phyloP scores from a whole-genome alignment of 2,888 invertebrate species.

The Lysandra coridon region DNA sequence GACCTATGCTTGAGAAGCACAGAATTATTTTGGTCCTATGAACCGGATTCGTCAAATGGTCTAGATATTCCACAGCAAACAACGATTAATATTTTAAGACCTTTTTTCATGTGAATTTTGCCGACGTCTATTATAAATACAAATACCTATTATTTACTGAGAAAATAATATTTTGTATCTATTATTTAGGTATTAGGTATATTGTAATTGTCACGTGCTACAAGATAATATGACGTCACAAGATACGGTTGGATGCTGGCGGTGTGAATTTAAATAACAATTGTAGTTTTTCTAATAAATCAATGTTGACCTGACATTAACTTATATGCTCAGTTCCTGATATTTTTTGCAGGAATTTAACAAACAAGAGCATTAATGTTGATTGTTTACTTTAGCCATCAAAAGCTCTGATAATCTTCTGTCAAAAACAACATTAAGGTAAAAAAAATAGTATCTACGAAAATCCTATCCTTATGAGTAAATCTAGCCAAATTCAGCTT shows the following conservation, averaged over 20 bases:
- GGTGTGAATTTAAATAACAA: constrained; percentile 1
- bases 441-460: no score
- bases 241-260: neutral
- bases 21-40: neutral
- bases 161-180: neutral
- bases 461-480: no score
- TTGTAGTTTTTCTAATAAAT: neutral
- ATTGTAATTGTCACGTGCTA: neutral
- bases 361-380: no score
- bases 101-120: neutral
- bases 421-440: no score
- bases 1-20: neutral
- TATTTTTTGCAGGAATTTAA: neutral
- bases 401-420: no score
- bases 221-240: neutral
- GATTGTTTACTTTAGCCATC: no score
- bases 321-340: neutral
- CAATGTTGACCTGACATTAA: neutral
- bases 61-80: neutral
- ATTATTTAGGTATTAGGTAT: neutral
- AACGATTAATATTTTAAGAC: neutral
- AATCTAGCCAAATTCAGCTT: no score
- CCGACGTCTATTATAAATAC: neutral
- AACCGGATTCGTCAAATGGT: neutral
- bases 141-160: neutral